Base-by-base conservation (phyloP, 1,140 invertebrate genomes). In the Ceratina japonica region DNA sequence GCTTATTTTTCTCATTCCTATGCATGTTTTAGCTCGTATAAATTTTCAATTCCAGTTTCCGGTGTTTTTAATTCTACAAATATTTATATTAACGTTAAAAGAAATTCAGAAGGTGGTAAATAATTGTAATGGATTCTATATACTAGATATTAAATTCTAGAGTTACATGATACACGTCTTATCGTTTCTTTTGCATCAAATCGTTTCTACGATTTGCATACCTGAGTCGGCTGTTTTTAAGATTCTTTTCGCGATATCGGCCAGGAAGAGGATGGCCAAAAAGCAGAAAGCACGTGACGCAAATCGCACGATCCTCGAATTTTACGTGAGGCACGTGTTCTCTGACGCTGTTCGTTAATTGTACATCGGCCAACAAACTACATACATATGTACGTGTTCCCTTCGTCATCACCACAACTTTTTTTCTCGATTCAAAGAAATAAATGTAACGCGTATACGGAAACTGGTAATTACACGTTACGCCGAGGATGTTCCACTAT, bases 401-500 rank as follows among this genome's bases (percentile, higher is more conserved):
- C 8, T 37, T 13, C 20, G 54, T 37, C 54, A 37, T 18, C 1
- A 0, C 15, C 2, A 22, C 16, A 44, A 44, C 10, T 44, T 44
- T 52, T 69, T 70, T 52, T 3, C 13, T 52, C 16, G 3, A 24
- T 51, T 51, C 16, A 10, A 49, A 13, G 18, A 27, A 37, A 18
- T 8, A 52, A 54, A 18, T 44, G 1, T 1, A 73, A 10, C 2
- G 13, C 4, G 15, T 15, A n/a, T 3, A 20, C 18, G 24, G 3
- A 64, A 70, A 27, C 7, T 8, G 16, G n/a, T 74, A 37, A 74
- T 73, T 73, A 5, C 22, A 15, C 12, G 5, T 37, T 31, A 51
- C 5, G 18, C 10, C 13, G 12, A 58, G 5, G 52, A 58, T 54
- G 18, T 20, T n/a, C 1, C 20, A n/a, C 24, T 18, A n/a, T 69